These are phyloP conservation scores for Phoenicopterus ruber DNA, from an alignment of 2,113 vertebrate genomes.

Conservation along the genomic window DNA sequence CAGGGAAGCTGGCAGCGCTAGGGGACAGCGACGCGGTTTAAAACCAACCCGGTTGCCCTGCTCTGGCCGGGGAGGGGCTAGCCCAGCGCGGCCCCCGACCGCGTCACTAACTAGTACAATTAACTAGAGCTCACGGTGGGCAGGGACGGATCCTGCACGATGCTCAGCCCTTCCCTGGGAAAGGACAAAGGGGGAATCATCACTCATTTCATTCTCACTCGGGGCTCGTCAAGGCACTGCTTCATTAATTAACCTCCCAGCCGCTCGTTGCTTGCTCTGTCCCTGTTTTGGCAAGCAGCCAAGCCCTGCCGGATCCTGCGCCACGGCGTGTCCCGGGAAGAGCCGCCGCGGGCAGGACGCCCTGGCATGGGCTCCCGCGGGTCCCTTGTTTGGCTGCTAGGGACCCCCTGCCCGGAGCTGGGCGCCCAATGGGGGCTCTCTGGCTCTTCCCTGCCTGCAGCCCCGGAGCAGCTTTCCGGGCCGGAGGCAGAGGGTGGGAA, in stretches of 20 bases:
- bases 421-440: neutral
- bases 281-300: neutral
- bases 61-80: neutral
- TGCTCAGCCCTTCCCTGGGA: neutral
- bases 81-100: accelerated
- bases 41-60: neutral
- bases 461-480: neutral
- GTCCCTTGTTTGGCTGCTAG: neutral
- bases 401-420: neutral
- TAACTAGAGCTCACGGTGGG: neutral
- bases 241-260: neutral
- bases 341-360: neutral
- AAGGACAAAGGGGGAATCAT: neutral
- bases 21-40: accelerated
- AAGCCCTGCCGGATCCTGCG: neutral
- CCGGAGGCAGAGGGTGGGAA: neutral
- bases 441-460: neutral
- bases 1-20: neutral
- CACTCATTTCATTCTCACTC: neutral
- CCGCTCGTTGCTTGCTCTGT: neutral
- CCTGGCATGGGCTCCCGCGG: accelerated
- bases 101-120: neutral
- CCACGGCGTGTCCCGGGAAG: neutral
- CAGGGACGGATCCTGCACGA: neutral
- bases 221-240: neutral